Base-by-base conservation (phyloP, 1,140 invertebrate species). In the Metaphire vulgaris region DNA sequence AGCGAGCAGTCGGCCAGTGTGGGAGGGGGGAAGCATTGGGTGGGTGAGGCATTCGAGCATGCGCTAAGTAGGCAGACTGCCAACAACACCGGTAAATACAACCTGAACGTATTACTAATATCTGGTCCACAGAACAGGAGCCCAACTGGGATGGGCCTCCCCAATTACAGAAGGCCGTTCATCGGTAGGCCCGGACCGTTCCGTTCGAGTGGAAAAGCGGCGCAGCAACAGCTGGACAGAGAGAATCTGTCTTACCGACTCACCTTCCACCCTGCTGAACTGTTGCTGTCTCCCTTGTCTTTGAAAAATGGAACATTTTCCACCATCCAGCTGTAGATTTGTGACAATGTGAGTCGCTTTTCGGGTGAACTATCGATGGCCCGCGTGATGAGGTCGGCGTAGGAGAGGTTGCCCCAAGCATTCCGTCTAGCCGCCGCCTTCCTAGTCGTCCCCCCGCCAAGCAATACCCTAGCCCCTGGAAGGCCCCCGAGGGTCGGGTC, bases 311-410 rank as follows among this genome's bases (percentile, higher is more conserved):
- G 91, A 77, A 99, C 96, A 87, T 99, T 99, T 86, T 98, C 95
- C 67, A 99, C 97, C 96, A 99, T 99, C 97, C 97, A 99, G 87
- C 99, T 97, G 89, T 99, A 99, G 82, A 99, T 99, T 88, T 87
- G 87, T 34, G 87, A 88, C 68, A 89, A 79, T 0, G 98, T 99
- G 68, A 99, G 89, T 72, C 98, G 89, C 86, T 98, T 96, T 81
- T 99, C 97, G 1, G 94, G 92, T 30, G 95, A 93, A 69, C 93
- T 96, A 77, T 93, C 92, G 83, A 99, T 99, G 76, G 98, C 97
- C 86, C 98, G 96, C 2, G 97, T 99, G 82, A 99, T 99, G 81
- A 99, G 90, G 88, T 99, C 97, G 71, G 98, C 98, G 86, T 99
- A 99, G 69, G 95, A 98, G 81, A 98, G 90, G 88, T 99, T 99